These are phyloP conservation scores for Lepilemur ruficaudatus DNA, from an alignment of 2,797 vertebrate species.

Conservation along the genomic window DNA sequence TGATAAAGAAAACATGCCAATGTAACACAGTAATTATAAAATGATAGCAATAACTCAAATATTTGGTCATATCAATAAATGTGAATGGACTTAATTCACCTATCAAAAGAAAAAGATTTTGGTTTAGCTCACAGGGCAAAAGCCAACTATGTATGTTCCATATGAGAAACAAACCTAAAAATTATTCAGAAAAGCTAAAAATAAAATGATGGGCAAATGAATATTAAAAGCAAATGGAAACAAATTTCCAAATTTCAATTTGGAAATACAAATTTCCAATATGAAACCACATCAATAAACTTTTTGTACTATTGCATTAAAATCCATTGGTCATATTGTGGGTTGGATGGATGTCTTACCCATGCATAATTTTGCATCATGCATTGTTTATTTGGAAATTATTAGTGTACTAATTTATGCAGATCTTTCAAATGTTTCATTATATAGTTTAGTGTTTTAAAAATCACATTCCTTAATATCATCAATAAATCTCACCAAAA, in stretches of 20 bases:
- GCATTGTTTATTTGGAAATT: background rate
- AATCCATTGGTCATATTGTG: background rate
- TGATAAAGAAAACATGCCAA: background rate
- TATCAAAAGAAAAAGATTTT: background rate
- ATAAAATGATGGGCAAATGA: background rate
- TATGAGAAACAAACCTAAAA: background rate
- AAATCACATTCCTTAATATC: background rate
- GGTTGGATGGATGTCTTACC: background rate
- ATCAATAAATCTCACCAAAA: background rate
- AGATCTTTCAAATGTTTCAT: background rate
- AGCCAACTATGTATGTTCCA: background rate
- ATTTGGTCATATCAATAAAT: background rate
- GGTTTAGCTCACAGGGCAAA: background rate
- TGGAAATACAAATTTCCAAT: too few species aligned
- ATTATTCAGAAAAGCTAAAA: background rate
- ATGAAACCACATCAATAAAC: background rate
- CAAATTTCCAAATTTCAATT: background rate
- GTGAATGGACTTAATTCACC: background rate
- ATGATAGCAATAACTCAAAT: background rate
- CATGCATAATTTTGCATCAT: background rate
- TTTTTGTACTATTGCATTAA: background rate
- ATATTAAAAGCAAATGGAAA: conserved; percentile 8
- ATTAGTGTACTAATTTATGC: background rate
- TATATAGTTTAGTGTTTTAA: background rate
- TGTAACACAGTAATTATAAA: background rate